Conservation (phyloP, 2,888 invertebrate species). For the Lasioglossum calceatum region DNA sequence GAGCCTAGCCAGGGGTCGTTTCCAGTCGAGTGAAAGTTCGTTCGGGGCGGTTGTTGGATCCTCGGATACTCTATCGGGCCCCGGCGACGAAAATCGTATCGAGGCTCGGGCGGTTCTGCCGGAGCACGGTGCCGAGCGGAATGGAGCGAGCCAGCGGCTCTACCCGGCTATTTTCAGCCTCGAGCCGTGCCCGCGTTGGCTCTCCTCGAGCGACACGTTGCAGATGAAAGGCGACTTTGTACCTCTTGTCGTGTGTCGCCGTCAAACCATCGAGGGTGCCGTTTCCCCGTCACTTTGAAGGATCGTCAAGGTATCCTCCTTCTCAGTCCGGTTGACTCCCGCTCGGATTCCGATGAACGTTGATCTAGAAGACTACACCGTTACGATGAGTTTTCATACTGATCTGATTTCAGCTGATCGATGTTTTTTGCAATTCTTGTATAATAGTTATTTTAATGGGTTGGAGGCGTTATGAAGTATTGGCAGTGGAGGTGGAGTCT, state of each 20-base stretch:
- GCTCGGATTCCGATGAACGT: not conserved
- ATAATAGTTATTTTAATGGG: slow-evolving; percentile 5
- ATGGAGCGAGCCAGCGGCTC: slow-evolving; percentile 71
- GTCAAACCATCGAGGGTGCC: not conserved
- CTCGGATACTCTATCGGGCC: slow-evolving; percentile 50
- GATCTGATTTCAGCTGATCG: not conserved
- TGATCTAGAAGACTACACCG: not conserved
- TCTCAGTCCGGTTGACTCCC: not conserved
- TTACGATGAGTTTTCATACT: too few relatives aligned
- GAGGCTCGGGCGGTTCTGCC: slow-evolving; percentile 76
- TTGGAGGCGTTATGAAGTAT: not conserved
- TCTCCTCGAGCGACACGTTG: slow-evolving; percentile 49
- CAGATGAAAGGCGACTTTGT: slow-evolving; percentile 16
- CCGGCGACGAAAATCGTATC: slow-evolving; percentile 75
- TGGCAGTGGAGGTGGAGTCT: not conserved
- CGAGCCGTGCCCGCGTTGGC: slow-evolving; percentile 66
- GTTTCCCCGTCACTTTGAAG: not conserved
- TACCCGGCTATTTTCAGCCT: slow-evolving; percentile 69
- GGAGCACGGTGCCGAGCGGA: slow-evolving; percentile 71
- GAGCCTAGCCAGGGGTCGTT: slow-evolving; percentile 29
- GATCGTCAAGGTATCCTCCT: not conserved
- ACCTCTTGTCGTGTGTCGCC: not conserved
- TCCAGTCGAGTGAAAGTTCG: slow-evolving; percentile 16
- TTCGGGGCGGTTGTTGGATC: slow-evolving; percentile 58
- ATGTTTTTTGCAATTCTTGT: slow-evolving; percentile 4